Base-by-base conservation (phyloP, 2,113 vertebrate genomes). In the Pyrgilauda ruficollis region DNA sequence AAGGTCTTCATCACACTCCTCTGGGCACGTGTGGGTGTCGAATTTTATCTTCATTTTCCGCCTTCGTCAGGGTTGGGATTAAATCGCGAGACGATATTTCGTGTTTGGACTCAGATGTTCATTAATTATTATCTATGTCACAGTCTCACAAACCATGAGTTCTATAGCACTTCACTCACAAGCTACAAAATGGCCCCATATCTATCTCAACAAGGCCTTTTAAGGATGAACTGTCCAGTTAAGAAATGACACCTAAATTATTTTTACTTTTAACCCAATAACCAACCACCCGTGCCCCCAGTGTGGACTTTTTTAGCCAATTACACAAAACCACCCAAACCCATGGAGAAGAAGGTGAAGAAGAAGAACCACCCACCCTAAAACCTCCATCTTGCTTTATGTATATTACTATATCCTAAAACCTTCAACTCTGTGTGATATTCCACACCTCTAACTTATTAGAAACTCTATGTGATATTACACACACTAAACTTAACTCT, bases 11-110 rank as follows among this genome's bases (percentile, higher is more conserved):
- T 18, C 17, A 9, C 2, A 0, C 22, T 58, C 1, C 8, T 43
- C 33, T 37, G 2, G 2, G 22, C 6, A 8, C 0, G 2, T 4
- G 2, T 63, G 35, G 35, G 23, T 12, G 58, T 37, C 12, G 23
- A 61, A 35, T 12, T 37, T 61, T 37, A 12, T 37, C 35, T 18
- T 37, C n/a, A 26, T 59, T 24, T 37, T 26, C 23, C 3, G 2
- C 35, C 58, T 37, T 6, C 35, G 23, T 61, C 23, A 61, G 58
- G 15, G 23, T 59, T 1, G 7, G 56, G n/a, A 26, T 37, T 59
- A 26, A 59, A 26, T 6, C 1, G 1, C 0, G 10, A 11, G 58
- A 59, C 7, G 11, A 15, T 35, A 5, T 58, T 59, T 59, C 2
- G 10, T 24, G 56, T 59, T 26, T 10, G 11, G n/a, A 37, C n/a